A percentile compares a stretch with the other conserved stretches of the same genome.
Evolutionary conservation across 2,113 vertebrate species (phyloP).

Genomic region (Phoxinus phoxinus): DNA sequence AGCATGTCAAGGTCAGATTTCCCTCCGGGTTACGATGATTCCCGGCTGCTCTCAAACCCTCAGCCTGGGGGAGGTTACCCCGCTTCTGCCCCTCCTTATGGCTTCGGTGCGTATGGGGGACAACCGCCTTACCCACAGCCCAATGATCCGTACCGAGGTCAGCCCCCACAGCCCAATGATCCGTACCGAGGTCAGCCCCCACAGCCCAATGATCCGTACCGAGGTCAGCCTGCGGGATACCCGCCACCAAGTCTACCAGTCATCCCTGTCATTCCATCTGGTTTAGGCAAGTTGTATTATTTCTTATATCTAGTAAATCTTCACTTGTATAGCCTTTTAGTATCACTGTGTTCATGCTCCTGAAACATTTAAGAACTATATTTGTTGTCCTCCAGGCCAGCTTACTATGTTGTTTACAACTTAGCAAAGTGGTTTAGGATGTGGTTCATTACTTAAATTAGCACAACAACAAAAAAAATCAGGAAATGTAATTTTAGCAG

Average conservation of each 20-base stretch:
- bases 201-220: conserved; percentile 66
- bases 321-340: neutral
- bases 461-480: too few species aligned
- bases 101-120: conserved; percentile 71
- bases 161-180: conserved; percentile 58
- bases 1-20: conserved; percentile 85
- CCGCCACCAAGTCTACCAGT: conserved; percentile 70
- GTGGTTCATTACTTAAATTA: neutral
- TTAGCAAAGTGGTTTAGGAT: neutral
- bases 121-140: conserved; percentile 67
- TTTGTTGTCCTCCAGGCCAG: neutral
- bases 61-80: conserved; percentile 71
- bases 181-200: conserved; percentile 70
- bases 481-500: conserved; percentile 21
- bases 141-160: conserved; percentile 63
- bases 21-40: conserved; percentile 85
- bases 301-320: neutral
- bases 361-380: neutral
- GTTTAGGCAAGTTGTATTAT: conserved; percentile 76
- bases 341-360: neutral
- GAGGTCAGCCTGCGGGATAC: conserved; percentile 65
- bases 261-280: conserved; percentile 73
- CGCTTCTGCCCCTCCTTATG: conserved; percentile 67
- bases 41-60: conserved; percentile 69
- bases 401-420: neutral